These are phyloP conservation scores for Drosophila subquinaria DNA, from an alignment of 2,888 invertebrate genomes.

Conservation along the genomic window DNA sequence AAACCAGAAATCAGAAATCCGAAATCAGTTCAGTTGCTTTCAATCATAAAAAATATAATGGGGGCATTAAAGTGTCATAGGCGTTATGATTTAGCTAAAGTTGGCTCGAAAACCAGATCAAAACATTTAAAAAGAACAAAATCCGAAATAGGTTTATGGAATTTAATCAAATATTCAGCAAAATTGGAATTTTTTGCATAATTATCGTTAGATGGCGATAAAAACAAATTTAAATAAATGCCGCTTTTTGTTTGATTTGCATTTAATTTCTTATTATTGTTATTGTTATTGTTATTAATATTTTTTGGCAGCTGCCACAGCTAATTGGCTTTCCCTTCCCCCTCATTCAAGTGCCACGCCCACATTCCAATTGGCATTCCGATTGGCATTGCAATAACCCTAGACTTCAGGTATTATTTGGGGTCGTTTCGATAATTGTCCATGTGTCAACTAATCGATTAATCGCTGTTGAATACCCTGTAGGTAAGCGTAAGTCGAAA, in stretches of 20 bases:
- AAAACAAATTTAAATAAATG: not conserved
- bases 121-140: conserved; percentile 14
- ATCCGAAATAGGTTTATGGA: not conserved
- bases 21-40: too few relatives aligned
- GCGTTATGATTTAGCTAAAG: conserved; percentile 31
- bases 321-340: not conserved
- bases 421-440: conserved; percentile 52
- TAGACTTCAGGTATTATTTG: conserved; percentile 22
- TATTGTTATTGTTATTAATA: conserved; percentile 17
- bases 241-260: conserved; percentile 37
- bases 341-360: not conserved
- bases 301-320: conserved; percentile 18
- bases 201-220: conserved; percentile 18
- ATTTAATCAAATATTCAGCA: conserved; percentile 38
- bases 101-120: conserved; percentile 38
- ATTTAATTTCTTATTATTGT: conserved; percentile 21
- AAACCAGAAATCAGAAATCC: not conserved
- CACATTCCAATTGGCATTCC: conserved; percentile 9
- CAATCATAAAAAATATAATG: too few relatives aligned
- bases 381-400: conserved; percentile 13
- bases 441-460: conserved; percentile 67
- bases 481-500: accelerated
- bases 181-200: conserved; percentile 20
- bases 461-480: conserved; percentile 45
- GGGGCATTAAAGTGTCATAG: conserved; percentile 39